phyloP scores from a whole-genome alignment of 2,113 vertebrate genomes.

The Protobothrops flavoviridis region DNA sequence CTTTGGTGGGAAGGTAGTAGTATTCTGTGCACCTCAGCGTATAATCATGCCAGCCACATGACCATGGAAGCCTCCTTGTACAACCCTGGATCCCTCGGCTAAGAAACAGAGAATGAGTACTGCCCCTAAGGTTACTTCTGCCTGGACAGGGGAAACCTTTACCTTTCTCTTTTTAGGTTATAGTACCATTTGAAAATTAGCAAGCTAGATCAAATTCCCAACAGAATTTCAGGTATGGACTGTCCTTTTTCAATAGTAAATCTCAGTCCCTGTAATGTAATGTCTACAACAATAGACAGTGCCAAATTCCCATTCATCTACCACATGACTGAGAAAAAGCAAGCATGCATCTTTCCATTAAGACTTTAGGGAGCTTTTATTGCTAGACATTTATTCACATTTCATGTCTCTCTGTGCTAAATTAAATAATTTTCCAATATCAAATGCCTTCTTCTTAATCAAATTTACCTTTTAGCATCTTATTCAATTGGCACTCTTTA shows the following conservation, averaged over 20 bases:
- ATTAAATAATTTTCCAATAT: not conserved
- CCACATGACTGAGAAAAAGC: not conserved
- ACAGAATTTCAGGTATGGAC: not conserved
- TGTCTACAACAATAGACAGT: not conserved
- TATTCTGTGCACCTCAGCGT: not conserved
- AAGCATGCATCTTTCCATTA: not conserved
- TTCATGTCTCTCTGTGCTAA: not conserved
- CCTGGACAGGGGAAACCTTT: not conserved
- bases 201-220: not conserved
- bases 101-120: not conserved
- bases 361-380: not conserved
- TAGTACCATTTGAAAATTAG: not conserved
- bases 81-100: not conserved
- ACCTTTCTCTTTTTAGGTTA: not conserved
- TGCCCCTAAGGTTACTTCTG: not conserved
- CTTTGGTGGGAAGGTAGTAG: not conserved
- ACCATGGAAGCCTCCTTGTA: not conserved
- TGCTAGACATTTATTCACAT: not conserved
- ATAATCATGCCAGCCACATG: not conserved
- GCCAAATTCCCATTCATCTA: not conserved
- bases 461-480: not conserved
- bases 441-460: not conserved
- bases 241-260: not conserved
- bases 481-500: not conserved
- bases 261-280: not conserved